These are phyloP conservation scores for Cyprinodon diabolis DNA, from an alignment of 2,797 vertebrate species.

Conservation along the genomic window DNA sequence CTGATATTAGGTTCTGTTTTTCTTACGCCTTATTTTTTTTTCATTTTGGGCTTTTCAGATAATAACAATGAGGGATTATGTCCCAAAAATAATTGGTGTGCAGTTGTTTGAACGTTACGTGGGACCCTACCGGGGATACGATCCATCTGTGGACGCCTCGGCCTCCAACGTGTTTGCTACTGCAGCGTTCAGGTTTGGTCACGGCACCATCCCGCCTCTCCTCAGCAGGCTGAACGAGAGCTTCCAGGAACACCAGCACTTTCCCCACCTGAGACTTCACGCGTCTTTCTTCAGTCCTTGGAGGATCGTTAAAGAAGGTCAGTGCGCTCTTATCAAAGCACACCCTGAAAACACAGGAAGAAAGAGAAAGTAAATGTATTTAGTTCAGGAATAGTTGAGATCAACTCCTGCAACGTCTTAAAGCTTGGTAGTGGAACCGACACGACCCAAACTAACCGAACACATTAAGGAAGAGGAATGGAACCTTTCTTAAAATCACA, in stretches of 20 bases:
- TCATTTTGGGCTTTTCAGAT: constrained; percentile 76
- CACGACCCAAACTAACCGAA: too few species aligned
- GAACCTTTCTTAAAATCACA: too few species aligned
- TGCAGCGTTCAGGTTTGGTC: constrained; percentile 96
- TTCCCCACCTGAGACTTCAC: constrained; percentile 82
- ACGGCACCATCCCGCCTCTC: constrained; percentile 83
- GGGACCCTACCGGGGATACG: constrained; percentile 86
- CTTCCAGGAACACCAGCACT: constrained; percentile 83
- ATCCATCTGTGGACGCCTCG: constrained; percentile 83
- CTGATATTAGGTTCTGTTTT: neutral
- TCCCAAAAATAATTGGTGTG: constrained; percentile 90
- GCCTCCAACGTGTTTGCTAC: constrained; percentile 93
- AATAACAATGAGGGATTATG: constrained; percentile 91
- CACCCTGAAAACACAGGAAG: constrained; percentile 7
- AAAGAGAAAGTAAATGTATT: constrained; percentile 7
- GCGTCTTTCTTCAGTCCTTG: constrained; percentile 92
- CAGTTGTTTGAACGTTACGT: constrained; percentile 82
- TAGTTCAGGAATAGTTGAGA: constrained; percentile 9
- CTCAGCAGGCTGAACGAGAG: constrained; percentile 82
- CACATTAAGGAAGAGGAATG: too few species aligned
- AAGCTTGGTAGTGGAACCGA: too few species aligned
- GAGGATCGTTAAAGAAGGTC: constrained; percentile 93
- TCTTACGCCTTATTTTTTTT: neutral
- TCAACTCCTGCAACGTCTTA: constrained; percentile 5
- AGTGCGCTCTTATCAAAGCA: constrained; percentile 32